phyloP scores from a whole-genome alignment of 30 jellyfish, hydroid and myxozoan genomes.

The Haliclystus octoradiatus region DNA sequence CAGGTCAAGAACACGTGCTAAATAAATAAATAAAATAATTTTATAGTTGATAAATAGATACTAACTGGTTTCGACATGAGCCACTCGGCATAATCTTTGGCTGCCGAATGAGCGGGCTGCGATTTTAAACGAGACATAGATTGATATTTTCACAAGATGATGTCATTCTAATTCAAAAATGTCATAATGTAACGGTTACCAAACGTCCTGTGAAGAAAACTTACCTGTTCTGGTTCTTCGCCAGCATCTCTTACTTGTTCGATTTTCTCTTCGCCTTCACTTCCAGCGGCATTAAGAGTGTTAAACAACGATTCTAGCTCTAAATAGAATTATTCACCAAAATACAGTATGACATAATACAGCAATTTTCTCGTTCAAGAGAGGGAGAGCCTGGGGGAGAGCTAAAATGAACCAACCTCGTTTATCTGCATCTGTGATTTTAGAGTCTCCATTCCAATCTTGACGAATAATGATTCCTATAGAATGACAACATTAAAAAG shows the following conservation, averaged over 20 bases:
- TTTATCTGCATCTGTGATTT: conserved; percentile 82
- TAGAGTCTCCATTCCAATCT: conserved; percentile 87
- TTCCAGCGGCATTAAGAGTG: conserved; percentile 49
- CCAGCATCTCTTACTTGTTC: conserved; percentile 34
- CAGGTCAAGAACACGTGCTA: not conserved
- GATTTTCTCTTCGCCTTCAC: conserved; percentile 35
- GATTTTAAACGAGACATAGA: no score
- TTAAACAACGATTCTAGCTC: conserved; percentile 61
- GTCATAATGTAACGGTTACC: not conserved
- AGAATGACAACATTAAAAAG: not conserved
- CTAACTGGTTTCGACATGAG: conserved; percentile 58
- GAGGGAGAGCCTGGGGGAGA: not conserved
- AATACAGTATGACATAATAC: not conserved
- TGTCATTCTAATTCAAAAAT: not conserved
- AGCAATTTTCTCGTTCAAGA: not conserved
- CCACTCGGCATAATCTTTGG: conserved; percentile 74
- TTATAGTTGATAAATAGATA: not conserved
- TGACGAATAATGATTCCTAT: conserved; percentile 50
- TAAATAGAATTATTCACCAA: not conserved
- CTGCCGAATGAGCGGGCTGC: conserved; percentile 52
- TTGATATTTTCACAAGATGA: not conserved
- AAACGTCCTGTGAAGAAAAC: not conserved
- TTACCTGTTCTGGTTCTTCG: conserved; percentile 60
- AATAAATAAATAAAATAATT: no score
- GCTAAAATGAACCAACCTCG: conserved; percentile 20